These are phyloP conservation scores for Australoheros facetus DNA, from an alignment of 2,797 vertebrate genomes.

Conservation along the genomic window DNA sequence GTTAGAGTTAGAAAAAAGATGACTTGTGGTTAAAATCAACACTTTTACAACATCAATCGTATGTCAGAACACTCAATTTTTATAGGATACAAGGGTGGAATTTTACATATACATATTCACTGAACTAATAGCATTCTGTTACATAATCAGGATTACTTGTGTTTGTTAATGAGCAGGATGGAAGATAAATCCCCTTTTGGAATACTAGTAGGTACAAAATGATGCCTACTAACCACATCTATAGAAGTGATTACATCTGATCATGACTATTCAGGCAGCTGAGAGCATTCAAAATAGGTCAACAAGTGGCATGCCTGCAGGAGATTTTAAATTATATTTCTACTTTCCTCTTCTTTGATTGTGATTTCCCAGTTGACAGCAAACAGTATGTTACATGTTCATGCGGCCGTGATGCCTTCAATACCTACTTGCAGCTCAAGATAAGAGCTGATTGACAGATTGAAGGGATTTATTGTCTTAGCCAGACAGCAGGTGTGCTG, in stretches of 20 bases:
- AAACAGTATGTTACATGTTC: conserved; percentile 19
- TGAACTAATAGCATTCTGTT: neutral
- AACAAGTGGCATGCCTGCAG: conserved; percentile 27
- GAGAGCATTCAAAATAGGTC: neutral
- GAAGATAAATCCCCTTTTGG: neutral
- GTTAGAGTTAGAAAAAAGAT: neutral
- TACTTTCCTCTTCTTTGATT: conserved; percentile 49
- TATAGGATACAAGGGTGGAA: too few species aligned
- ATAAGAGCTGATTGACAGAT: conserved; percentile 33
- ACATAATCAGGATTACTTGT: neutral
- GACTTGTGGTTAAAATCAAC: neutral
- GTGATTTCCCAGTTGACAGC: conserved; percentile 23
- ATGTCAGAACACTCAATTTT: neutral
- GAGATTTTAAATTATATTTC: conserved; percentile 1
- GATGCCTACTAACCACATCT: neutral
- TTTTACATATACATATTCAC: neutral
- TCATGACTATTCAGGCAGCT: neutral
- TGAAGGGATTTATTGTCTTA: conserved; percentile 16
- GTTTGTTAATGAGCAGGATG: neutral
- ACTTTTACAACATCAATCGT: neutral
- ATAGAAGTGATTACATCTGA: neutral
- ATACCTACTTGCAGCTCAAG: neutral
- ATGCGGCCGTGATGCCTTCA: neutral
- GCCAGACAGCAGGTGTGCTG: neutral
- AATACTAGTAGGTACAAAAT: neutral